Evolutionary conservation across 2,797 vertebrate genomes (phyloP), one percentile per base, ranked within the genome.

Genomic region (Poeciliopsis infans): DNA sequence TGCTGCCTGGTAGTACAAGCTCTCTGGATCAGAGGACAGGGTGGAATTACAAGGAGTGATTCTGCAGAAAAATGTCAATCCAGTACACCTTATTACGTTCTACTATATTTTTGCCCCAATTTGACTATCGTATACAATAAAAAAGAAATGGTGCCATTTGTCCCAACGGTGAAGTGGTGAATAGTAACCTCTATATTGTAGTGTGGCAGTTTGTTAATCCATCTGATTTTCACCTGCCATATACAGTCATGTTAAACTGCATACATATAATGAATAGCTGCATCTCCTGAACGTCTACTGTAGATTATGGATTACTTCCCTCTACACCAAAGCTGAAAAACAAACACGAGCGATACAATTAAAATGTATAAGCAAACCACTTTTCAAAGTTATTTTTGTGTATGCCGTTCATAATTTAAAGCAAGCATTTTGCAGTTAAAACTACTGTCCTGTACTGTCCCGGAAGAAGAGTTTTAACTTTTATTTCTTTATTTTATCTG

Each of bases 1-100:
- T 81, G 64, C 64, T 75, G 55, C 80, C 85, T 91, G 86, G 82
- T 88, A 81, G 49, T 13, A 12, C 33, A 47, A 68, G 72, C 55
- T 36, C n/a, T 8, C 59, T 77, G 49, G 5, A 39, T 73, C 18
- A 39, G 36, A 68, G 4, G 64, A 41, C 18, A 68, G 36, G 28
- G n/a, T 49, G 28, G 46, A 23, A 51, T 15, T 68, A 66, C 31
- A 55, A 53, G 25, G 16, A 39, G 20, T 41, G 39, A 69, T 45
- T 23, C 39, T 70, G 64, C 11, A 31, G 25, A 70, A 2, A 31
- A 69, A 46, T 45, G 39, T 45, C 39, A 25, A 0, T 23, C 39
- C 39, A 41, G 10, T 4, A n/a, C 15, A 11, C n/a, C 10, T 45
- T 20, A 45, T 43, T 23, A 45, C 5, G 57, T 11, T 43, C 36